Percentiles rank a stretch among this genome's conserved stretches.
Conservation (phyloP, 2,888 invertebrate species). For the Oligia latruncula region DNA sequence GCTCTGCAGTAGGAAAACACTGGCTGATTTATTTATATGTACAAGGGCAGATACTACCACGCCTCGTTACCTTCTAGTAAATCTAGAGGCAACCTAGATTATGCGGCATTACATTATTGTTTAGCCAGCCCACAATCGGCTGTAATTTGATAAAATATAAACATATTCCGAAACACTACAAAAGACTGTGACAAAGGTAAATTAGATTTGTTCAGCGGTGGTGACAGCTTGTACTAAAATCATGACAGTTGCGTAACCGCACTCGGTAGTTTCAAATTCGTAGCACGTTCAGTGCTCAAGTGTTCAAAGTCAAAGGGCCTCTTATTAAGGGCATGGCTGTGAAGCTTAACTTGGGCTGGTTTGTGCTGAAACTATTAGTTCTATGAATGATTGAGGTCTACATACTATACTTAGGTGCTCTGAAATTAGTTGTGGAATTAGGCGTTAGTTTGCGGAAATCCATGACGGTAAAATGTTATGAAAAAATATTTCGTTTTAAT, state of each 20-base stretch:
- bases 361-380: conserved; percentile 6
- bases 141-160: not conserved
- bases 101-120: too few species aligned
- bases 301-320: conserved; percentile 33
- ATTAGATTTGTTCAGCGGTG: conserved; percentile 33
- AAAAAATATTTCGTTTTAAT: too few species aligned
- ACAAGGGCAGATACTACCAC: too few species aligned
- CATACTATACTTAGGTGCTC: not conserved
- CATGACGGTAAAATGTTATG: not conserved
- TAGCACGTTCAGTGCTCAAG: conserved; percentile 42
- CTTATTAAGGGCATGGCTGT: conserved; percentile 12
- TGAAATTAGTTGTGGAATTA: not conserved
- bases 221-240: conserved; percentile 43
- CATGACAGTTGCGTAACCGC: conserved; percentile 22
- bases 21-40: too few species aligned
- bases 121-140: too few species aligned
- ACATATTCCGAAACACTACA: not conserved
- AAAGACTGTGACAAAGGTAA: not conserved
- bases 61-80: not conserved
- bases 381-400: conserved; percentile 6
- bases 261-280: conserved; percentile 39
- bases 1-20: too few species aligned
- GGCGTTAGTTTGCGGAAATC: not conserved
- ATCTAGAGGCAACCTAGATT: not conserved
- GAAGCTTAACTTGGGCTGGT: conserved; percentile 22